Evolutionary conservation across 2,797 vertebrate genomes (phyloP).

Genomic region (Cirrhinus mrigala): DNA sequence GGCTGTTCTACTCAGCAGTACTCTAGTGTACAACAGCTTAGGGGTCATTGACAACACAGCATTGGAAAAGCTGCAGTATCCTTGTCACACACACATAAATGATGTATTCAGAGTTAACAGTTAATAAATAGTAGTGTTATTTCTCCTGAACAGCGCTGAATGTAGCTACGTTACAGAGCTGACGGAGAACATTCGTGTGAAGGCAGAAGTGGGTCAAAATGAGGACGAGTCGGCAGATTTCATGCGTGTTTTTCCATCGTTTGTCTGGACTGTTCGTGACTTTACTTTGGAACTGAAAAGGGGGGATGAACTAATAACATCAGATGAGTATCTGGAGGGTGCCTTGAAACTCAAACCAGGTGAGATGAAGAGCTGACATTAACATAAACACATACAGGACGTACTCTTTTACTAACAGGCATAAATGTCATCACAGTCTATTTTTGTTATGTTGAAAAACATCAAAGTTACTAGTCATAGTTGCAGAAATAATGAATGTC

Average conservation of each 20-base stretch:
- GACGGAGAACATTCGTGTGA: slow-evolving; percentile 70
- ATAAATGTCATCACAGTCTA: not conserved
- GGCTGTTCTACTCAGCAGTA: slow-evolving; percentile 74
- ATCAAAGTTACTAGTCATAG: not conserved
- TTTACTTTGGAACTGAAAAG: slow-evolving; percentile 70
- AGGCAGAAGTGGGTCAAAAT: not conserved
- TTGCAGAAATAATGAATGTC: not conserved
- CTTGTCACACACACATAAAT: slow-evolving; percentile 47
- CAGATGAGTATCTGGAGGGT: slow-evolving; percentile 75
- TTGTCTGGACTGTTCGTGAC: slow-evolving; percentile 78
- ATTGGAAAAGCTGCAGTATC: slow-evolving; percentile 78
- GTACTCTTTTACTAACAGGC: not conserved
- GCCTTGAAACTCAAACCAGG: slow-evolving; percentile 67
- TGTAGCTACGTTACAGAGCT: slow-evolving; percentile 74
- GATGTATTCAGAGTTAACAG: too few relatives aligned
- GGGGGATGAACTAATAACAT: slow-evolving; percentile 58
- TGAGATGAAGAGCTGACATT: slow-evolving; percentile 25
- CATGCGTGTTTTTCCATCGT: slow-evolving; percentile 71
- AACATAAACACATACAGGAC: not conserved
- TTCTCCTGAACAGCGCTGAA: slow-evolving; percentile 48
- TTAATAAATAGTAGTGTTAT: not conserved
- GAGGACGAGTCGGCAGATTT: slow-evolving; percentile 64
- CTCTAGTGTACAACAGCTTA: slow-evolving; percentile 76
- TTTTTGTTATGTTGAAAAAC: not conserved
- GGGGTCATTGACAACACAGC: slow-evolving; percentile 73